Conservation (phyloP, 2,113 vertebrate species). For the Melanocharis versteri region DNA sequence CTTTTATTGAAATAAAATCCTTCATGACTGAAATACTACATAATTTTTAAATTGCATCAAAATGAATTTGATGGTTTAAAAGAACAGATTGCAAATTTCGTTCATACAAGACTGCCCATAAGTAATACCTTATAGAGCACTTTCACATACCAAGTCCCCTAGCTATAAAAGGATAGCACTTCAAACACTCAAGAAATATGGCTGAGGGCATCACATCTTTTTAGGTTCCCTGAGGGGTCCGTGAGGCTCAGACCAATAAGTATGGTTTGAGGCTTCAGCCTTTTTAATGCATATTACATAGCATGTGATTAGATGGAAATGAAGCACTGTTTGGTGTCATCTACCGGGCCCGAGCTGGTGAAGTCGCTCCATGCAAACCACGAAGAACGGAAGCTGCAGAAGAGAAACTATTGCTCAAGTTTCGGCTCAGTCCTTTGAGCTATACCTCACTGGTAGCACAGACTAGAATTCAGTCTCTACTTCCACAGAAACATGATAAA, state of each 20-base stretch:
- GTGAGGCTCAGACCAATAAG: background rate
- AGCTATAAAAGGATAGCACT: background rate
- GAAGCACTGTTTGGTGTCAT: background rate
- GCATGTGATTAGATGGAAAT: background rate
- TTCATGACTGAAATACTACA: slow-evolving; percentile 30
- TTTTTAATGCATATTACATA: background rate
- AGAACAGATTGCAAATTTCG: slow-evolving; percentile 10
- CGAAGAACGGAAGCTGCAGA: background rate
- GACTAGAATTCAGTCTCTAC: background rate
- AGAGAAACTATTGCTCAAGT: background rate
- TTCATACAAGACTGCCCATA: background rate
- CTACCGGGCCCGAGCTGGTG: background rate
- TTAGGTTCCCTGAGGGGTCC: background rate
- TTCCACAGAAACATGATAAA: background rate
- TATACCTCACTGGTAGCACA: background rate
- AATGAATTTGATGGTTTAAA: slow-evolving; percentile 42
- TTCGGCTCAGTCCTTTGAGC: background rate
- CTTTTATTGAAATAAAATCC: slow-evolving; percentile 51
- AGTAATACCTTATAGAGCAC: background rate
- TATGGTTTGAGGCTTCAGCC: background rate
- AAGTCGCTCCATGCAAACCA: background rate
- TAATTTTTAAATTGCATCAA: slow-evolving; percentile 46
- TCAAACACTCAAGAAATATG: background rate
- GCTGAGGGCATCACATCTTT: background rate
- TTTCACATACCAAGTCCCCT: background rate